Evolutionary conservation across 2,797 vertebrate genomes (phyloP).

Genomic region (Sebastes matsubarae): DNA sequence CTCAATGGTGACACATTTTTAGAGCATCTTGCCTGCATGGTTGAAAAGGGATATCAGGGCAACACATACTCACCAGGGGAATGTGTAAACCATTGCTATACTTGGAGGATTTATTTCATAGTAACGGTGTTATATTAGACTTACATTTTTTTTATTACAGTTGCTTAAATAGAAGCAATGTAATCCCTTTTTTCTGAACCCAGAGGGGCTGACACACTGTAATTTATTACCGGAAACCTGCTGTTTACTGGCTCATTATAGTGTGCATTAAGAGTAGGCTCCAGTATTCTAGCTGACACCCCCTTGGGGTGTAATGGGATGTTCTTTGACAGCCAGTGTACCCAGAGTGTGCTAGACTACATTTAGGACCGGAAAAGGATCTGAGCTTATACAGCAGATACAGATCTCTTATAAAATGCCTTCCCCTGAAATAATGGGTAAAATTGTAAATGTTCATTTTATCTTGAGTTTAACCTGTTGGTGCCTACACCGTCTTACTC

Average conservation of each 20-base stretch:
- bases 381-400: neutral
- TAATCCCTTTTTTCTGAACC: neutral
- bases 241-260: constrained; percentile 26
- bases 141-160: neutral
- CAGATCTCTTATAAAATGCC: neutral
- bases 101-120: neutral
- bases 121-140: neutral
- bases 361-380: constrained; percentile 20
- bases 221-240: constrained; percentile 34
- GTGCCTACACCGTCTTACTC: neutral
- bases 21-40: neutral
- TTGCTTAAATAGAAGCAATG: constrained; percentile 2
- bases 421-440: neutral
- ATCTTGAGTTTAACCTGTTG: neutral
- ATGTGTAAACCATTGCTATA: neutral
- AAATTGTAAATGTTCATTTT: neutral
- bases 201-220: constrained; percentile 1
- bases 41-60: neutral
- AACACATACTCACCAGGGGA: neutral
- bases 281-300: constrained; percentile 11
- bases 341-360: neutral
- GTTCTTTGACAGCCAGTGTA: neutral
- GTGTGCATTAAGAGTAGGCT: constrained; percentile 22
- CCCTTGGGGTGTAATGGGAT: constrained; percentile 1
- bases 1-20: neutral